Percentiles rank a stretch among this genome's conserved stretches.
Conservation (phyloP, 2,888 invertebrate species). For the Rhimphoctona megacephalus region DNA sequence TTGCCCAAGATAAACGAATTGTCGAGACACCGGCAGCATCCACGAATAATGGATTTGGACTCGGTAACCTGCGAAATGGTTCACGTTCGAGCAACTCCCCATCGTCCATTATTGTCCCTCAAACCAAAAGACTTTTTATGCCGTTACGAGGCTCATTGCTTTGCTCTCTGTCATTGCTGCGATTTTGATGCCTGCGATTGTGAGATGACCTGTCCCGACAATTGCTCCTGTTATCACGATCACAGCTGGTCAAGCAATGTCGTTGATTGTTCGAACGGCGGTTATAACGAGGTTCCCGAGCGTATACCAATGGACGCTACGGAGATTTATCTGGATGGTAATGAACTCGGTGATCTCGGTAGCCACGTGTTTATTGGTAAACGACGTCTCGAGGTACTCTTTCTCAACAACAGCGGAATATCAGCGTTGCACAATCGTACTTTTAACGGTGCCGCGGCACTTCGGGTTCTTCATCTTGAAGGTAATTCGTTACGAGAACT, state of each 20-base stretch:
- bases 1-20: constrained; percentile 92
- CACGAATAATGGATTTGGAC: constrained; percentile 92
- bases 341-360: constrained; percentile 91
- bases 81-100: constrained; percentile 88
- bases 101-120: constrained; percentile 88
- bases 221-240: constrained; percentile 95
- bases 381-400: constrained; percentile 92
- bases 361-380: constrained; percentile 95
- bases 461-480: constrained; percentile 91
- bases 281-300: constrained; percentile 91
- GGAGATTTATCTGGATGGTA: constrained; percentile 94
- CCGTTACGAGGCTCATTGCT: constrained; percentile 93
- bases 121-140: constrained; percentile 92
- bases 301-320: constrained; percentile 96
- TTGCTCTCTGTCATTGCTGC: constrained; percentile 94
- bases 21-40: constrained; percentile 90
- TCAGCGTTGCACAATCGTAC: constrained; percentile 92
- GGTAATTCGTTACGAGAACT: constrained; percentile 90
- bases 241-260: constrained; percentile 94
- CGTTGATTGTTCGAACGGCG: constrained; percentile 92
- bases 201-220: constrained; percentile 95
- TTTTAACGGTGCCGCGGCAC: constrained; percentile 92
- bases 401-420: constrained; percentile 92
- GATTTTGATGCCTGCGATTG: constrained; percentile 96
- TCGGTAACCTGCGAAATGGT: constrained; percentile 91